Evolutionary conservation across 2,797 vertebrate genomes (phyloP).

Genomic region (Clarias pachynema): DNA sequence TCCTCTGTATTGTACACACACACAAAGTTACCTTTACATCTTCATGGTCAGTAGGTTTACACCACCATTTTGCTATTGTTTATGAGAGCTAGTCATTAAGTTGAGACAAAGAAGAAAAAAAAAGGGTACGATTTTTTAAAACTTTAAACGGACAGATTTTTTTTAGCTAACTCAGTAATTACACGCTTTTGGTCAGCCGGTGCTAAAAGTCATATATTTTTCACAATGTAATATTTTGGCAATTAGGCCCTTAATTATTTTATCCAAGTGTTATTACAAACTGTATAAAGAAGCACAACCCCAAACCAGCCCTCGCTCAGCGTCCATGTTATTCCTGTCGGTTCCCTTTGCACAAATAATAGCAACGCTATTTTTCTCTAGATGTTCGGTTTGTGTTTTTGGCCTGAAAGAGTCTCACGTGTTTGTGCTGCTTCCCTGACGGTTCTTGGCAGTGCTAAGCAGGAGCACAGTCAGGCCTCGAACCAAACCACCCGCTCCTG

Average conservation of each 20-base stretch:
- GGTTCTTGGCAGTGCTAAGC: slow-evolving; percentile 66
- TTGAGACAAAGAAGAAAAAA: not conserved
- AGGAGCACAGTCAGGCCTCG: slow-evolving; percentile 75
- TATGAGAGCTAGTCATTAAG: not conserved
- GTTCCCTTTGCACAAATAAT: slow-evolving; percentile 17
- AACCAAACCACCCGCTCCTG: slow-evolving; percentile 77
- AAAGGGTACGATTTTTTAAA: not conserved
- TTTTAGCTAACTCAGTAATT: not conserved
- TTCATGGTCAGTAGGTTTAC: not conserved
- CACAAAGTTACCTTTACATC: not conserved
- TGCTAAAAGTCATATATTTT: not conserved
- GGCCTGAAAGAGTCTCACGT: slow-evolving; percentile 46
- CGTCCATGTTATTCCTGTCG: not conserved
- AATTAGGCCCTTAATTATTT: not conserved
- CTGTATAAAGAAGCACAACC: not conserved
- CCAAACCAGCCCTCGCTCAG: not conserved
- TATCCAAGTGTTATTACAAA: not conserved
- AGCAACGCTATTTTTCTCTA: slow-evolving; percentile 25
- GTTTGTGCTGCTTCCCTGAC: slow-evolving; percentile 61
- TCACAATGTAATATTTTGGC: not conserved
- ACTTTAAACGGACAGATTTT: not conserved
- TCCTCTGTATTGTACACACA: not conserved
- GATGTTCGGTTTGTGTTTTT: slow-evolving; percentile 40
- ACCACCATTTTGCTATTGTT: not conserved
- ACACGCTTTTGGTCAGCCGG: not conserved